Percentiles rank a stretch among this genome's conserved stretches.
Evolutionary conservation across 2,888 invertebrate species (phyloP).

Genomic region (Drosophila differens): DNA sequence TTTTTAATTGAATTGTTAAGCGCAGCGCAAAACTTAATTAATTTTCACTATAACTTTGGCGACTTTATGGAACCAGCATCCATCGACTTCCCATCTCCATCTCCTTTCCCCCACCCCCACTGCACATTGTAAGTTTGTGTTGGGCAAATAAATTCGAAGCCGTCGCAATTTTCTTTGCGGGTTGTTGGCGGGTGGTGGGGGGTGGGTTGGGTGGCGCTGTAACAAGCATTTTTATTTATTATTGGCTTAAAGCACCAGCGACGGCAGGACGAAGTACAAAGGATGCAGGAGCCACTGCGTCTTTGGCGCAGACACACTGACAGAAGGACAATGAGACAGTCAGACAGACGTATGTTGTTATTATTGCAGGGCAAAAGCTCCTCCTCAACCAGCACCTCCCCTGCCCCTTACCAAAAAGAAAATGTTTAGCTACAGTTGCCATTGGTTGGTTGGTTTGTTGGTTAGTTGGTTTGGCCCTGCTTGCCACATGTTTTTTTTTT

Average conservation of each 20-base stretch:
- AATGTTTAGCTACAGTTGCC: slow-evolving; percentile 55
- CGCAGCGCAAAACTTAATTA: slow-evolving; percentile 80
- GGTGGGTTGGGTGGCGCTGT: slow-evolving; percentile 45
- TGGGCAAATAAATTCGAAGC: slow-evolving; percentile 70
- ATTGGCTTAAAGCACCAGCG: slow-evolving; percentile 71
- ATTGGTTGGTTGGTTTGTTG: slow-evolving; percentile 34
- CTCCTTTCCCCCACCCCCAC: background rate
- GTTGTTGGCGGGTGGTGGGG: slow-evolving; percentile 2
- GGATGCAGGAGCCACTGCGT: slow-evolving; percentile 60
- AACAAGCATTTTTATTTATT: slow-evolving; percentile 81
- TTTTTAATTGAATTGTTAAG: slow-evolving; percentile 80
- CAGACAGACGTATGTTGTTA: slow-evolving; percentile 65
- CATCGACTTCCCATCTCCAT: background rate
- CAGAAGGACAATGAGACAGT: slow-evolving; percentile 17
- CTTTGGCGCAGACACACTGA: slow-evolving; percentile 54
- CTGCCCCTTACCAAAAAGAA: slow-evolving; percentile 4
- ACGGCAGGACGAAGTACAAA: slow-evolving; percentile 50
- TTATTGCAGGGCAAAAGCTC: slow-evolving; percentile 60
- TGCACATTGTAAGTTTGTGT: slow-evolving; percentile 37
- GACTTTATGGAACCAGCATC: slow-evolving; percentile 66
- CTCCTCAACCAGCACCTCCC: background rate
- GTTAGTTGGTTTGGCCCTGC: slow-evolving; percentile 29
- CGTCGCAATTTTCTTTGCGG: slow-evolving; percentile 58
- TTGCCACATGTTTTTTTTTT: slow-evolving; percentile 62
- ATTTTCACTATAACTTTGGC: slow-evolving; percentile 76